Percentiles rank a stretch among this genome's conserved stretches.
Evolutionary conservation across 2,113 vertebrate species (phyloP).

Genomic region (Alosa alosa): DNA sequence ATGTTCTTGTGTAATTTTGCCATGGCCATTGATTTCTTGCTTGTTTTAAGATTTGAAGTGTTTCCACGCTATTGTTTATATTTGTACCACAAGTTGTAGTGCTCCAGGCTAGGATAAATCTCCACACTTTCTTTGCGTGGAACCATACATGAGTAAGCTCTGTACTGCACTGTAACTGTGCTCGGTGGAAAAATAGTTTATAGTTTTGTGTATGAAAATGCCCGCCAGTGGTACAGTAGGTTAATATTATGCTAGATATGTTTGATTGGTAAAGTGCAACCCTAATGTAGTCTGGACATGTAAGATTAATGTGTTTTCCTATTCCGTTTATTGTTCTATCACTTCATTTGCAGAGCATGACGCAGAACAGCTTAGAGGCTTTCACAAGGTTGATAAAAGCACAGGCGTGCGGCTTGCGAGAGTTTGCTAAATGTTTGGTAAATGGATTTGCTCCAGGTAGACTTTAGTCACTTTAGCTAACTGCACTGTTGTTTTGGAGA

Average conservation of each 20-base stretch:
- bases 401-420: not conserved
- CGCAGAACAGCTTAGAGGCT: not conserved
- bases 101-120: no score
- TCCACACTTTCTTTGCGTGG: not conserved
- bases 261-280: not conserved
- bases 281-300: not conserved
- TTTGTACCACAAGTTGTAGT: no score
- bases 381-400: not conserved
- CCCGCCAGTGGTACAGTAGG: not conserved
- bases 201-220: not conserved
- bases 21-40: not conserved
- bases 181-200: not conserved
- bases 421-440: not conserved
- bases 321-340: not conserved
- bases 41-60: no score
- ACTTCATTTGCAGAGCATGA: not conserved
- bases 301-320: not conserved
- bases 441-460: not conserved
- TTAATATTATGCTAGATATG: not conserved
- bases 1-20: no score
- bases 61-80: no score
- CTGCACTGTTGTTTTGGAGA: not conserved
- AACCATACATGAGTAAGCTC: not conserved
- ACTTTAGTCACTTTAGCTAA: not conserved
- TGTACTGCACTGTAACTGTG: not conserved